phyloP scores from a whole-genome alignment of 1,140 invertebrate genomes.

The Sweltsa coloradensis region DNA sequence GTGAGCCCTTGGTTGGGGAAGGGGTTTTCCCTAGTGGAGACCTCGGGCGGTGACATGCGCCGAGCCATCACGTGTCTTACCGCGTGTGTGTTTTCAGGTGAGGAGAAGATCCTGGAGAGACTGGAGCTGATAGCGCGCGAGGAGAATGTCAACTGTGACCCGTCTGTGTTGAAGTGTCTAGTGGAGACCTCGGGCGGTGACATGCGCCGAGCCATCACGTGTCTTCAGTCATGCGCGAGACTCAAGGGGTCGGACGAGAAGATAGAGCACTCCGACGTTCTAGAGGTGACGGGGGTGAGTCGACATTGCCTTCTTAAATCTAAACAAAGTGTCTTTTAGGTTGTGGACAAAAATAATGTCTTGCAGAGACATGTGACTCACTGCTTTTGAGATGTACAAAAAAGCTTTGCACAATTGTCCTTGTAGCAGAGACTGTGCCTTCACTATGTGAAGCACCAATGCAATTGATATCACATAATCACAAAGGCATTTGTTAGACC shows the following conservation, averaged over 20 bases:
- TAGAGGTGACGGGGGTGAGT: constrained; percentile 63
- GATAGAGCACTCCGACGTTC: constrained; percentile 52
- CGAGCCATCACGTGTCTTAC: constrained; percentile 91
- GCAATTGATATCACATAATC: too few relatives aligned
- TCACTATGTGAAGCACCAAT: too few relatives aligned
- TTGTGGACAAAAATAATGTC: too few relatives aligned
- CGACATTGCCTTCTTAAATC: too few relatives aligned
- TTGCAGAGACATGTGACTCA: too few relatives aligned
- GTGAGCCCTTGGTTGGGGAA: too few relatives aligned
- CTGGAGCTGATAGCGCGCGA: constrained; percentile 66
- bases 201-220: constrained; percentile 86
- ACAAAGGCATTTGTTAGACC: too few relatives aligned
- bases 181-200: constrained; percentile 88
- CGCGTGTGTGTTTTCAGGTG: constrained; percentile 54
- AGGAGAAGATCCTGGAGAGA: constrained; percentile 36
- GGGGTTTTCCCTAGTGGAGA: constrained; percentile 79
- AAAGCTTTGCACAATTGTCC: too few relatives aligned
- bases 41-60: constrained; percentile 88
- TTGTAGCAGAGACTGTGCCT: too few relatives aligned
- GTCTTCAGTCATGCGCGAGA: constrained; percentile 77
- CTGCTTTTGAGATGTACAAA: too few relatives aligned
- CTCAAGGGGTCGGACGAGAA: constrained; percentile 46
- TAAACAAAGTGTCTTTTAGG: too few relatives aligned
- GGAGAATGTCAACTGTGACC: constrained; percentile 65
- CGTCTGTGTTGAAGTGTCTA: constrained; percentile 55